Evolutionary conservation across 2,797 vertebrate species (phyloP).

Genomic region (Acipenser transmontanus): DNA sequence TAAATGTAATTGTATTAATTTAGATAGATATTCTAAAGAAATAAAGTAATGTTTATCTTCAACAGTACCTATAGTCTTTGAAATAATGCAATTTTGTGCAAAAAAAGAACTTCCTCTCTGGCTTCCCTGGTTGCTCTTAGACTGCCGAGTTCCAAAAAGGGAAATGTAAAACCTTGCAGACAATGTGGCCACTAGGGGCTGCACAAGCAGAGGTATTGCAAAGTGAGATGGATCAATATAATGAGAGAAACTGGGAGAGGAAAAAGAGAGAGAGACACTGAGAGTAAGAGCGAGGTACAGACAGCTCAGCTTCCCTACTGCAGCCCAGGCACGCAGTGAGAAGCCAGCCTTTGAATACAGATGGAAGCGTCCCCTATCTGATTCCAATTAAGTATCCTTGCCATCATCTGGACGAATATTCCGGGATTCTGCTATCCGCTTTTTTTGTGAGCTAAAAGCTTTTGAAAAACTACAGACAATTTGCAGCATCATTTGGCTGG

Average conservation of each 20-base stretch:
- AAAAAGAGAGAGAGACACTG: conserved; percentile 28
- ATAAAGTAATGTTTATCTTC: no score
- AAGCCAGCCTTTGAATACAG: conserved; percentile 40
- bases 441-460: neutral
- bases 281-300: conserved; percentile 35
- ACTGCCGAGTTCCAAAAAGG: neutral
- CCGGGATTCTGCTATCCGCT: conserved; percentile 15
- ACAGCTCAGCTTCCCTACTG: conserved; percentile 51
- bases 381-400: conserved; percentile 35
- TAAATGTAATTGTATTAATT: no score
- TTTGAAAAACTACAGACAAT: conserved; percentile 12
- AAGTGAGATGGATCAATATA: conserved; percentile 45
- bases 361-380: conserved; percentile 41
- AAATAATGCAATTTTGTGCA: no score
- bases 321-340: conserved; percentile 53
- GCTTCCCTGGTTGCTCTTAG: no score
- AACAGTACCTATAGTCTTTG: no score
- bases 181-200: conserved; percentile 62
- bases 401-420: conserved; percentile 34
- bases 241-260: conserved; percentile 36
- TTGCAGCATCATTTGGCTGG: conserved; percentile 31
- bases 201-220: conserved; percentile 44
- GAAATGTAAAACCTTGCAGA: conserved; percentile 11
- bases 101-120: no score
- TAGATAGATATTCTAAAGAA: no score